Base-by-base conservation (phyloP, 2,113 vertebrate genomes). In the Upupa epops region DNA sequence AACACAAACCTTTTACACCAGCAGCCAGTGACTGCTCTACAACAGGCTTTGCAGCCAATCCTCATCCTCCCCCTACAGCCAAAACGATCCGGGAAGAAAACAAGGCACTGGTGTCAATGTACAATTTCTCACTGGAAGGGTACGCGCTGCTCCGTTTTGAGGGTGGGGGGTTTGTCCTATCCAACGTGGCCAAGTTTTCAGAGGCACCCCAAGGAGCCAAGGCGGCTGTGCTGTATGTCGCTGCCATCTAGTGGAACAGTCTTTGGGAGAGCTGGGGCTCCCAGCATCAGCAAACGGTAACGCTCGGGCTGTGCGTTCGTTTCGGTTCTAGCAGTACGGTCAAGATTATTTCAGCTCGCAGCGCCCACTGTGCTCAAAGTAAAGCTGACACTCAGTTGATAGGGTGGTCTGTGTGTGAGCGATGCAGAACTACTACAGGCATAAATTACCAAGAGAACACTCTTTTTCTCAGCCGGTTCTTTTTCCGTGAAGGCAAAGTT, bases 241-340 rank as follows among this genome's bases (percentile, higher is more conserved):
- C 88, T 97, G 97, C 97, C 97, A 97, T 90, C 97, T 98, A 97
- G 97, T 86, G 97, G 68, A 52, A 37, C 49, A 5, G 19, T 13
- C 34, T 68, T 28, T 34, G n/a, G 32, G n/a, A 49, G 5, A 68
- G 64, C 5, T 15, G 12, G 46, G 64, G 28, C 58, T 65, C 40
- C 20, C 42, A 17, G 1, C n/a, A 51, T 11, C 32, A 13, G 9
- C 1, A 2, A 42, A 3, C 25, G 42, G 14, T 1, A 4, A 52
- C 1, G 17, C 12, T 40, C 36, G 3, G 4, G 7, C 32, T n/a
- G 11, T 0, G 26, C 5, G 31, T 54, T 68, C 1, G 40, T 55
- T 60, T 69, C 10, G 4, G 32, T 28, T 66, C 55, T 2, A 66
- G 9, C 32, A 51, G n/a, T 24, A 45, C 1, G 6, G 32, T 56